A percentile compares a stretch with the other conserved stretches of the same genome.
These are phyloP conservation scores for Octopus sinensis DNA, from an alignment of 1,140 invertebrate species.

Conservation along the genomic window DNA sequence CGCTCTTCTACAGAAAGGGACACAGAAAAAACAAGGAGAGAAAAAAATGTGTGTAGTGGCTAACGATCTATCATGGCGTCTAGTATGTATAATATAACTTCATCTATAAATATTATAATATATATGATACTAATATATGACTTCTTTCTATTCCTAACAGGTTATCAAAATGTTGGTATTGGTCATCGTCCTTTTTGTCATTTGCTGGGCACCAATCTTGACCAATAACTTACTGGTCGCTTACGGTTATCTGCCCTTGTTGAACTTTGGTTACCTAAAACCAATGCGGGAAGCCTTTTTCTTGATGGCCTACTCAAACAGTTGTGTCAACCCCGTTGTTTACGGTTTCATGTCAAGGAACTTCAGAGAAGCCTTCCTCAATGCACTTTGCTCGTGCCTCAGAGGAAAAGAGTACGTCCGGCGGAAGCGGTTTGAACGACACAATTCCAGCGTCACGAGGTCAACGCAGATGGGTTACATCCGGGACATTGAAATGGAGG, in stretches of 20 bases:
- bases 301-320: conserved; percentile 62
- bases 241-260: conserved; percentile 61
- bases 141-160: conserved; percentile 37
- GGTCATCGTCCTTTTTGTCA: conserved; percentile 59
- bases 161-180: conserved; percentile 61
- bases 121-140: no score
- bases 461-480: conserved; percentile 28
- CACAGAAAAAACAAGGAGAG: no score
- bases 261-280: conserved; percentile 63
- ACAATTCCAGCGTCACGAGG: conserved; percentile 29
- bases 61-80: no score
- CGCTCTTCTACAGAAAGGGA: no score
- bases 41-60: no score
- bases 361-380: conserved; percentile 68
- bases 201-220: conserved; percentile 61
- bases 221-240: conserved; percentile 55
- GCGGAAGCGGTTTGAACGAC: conserved; percentile 26
- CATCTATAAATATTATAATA: no score
- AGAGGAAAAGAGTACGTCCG: conserved; percentile 25
- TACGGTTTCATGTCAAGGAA: conserved; percentile 80
- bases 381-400: conserved; percentile 53
- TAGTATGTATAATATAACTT: no score
- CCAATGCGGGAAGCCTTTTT: conserved; percentile 67
- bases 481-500: conserved; percentile 23
- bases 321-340: conserved; percentile 75